phyloP scores from a whole-genome alignment of 2,113 vertebrate species.

The Cephalopterus ornatus region DNA sequence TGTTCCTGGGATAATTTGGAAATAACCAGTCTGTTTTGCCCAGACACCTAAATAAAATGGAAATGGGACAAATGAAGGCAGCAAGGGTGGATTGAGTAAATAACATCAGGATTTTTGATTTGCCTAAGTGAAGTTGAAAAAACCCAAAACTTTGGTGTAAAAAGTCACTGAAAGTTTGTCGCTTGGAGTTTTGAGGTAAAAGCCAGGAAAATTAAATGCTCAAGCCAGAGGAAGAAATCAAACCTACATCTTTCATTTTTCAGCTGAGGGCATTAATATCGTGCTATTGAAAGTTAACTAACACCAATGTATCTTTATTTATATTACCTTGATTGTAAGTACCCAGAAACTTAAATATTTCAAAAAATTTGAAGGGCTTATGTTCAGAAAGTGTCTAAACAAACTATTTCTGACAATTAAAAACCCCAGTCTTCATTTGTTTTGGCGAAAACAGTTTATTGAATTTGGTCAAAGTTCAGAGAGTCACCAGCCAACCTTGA shows the following conservation, averaged over 20 bases:
- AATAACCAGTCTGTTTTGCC: background rate
- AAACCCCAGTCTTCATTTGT: background rate
- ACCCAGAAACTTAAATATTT: background rate
- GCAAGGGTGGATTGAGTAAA: background rate
- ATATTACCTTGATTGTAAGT: background rate
- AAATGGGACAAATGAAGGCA: background rate
- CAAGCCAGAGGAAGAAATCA: background rate
- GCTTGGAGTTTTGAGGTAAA: background rate
- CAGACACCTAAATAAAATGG: background rate
- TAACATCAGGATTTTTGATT: background rate
- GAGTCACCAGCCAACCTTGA: background rate
- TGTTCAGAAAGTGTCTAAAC: background rate
- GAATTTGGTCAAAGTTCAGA: background rate
- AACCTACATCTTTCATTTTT: background rate
- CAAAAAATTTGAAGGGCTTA: background rate
- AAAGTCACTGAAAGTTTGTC: background rate
- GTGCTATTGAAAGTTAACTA: background rate
- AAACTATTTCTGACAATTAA: background rate
- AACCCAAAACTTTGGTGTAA: background rate
- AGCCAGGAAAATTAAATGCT: background rate
- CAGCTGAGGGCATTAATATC: background rate
- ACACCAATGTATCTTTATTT: background rate
- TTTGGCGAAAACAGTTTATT: background rate
- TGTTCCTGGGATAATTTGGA: background rate
- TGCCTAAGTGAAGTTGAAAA: background rate